phyloP scores from a whole-genome alignment of 92 coral and sea anemone species.

The Porites lobata region DNA sequence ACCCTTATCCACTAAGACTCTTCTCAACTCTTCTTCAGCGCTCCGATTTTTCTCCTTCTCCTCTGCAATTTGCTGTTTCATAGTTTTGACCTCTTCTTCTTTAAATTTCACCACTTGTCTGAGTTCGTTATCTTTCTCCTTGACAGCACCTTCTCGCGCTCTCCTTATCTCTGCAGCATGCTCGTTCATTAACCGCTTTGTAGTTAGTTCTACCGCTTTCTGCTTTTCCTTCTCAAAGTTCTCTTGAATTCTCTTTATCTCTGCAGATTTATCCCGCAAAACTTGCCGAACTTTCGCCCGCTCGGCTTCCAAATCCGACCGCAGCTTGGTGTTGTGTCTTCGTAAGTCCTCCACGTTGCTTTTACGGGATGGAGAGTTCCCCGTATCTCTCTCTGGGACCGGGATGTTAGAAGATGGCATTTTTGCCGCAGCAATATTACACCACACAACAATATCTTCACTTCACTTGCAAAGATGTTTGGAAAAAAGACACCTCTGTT shows the following conservation, averaged over 20 bases:
- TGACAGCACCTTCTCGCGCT: slow-evolving; percentile 73
- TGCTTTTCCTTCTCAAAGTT: slow-evolving; percentile 90
- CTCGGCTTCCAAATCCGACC: slow-evolving; percentile 93
- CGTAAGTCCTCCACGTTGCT: slow-evolving; percentile 82
- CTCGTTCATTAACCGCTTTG: slow-evolving; percentile 85
- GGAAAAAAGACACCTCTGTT: slow-evolving; percentile 3
- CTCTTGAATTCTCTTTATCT: slow-evolving; percentile 91
- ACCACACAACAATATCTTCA: slow-evolving; percentile 19
- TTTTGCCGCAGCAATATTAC: slow-evolving; percentile 25
- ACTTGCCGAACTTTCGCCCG: slow-evolving; percentile 89
- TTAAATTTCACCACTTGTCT: slow-evolving; percentile 91
- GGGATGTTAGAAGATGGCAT: slow-evolving; percentile 92
- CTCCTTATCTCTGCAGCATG: slow-evolving; percentile 87
- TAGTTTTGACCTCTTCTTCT: slow-evolving; percentile 94
- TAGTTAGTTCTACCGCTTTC: slow-evolving; percentile 85
- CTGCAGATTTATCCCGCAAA: slow-evolving; percentile 93
- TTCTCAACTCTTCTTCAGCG: slow-evolving; percentile 87
- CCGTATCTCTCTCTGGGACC: slow-evolving; percentile 81
- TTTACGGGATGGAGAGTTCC: slow-evolving; percentile 84
- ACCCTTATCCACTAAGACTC: slow-evolving; percentile 73
- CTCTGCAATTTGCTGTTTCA: slow-evolving; percentile 87
- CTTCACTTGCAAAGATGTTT: slow-evolving; percentile 25
- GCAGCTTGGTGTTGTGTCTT: slow-evolving; percentile 85
- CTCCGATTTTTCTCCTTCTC: slow-evolving; percentile 86
- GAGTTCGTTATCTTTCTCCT: slow-evolving; percentile 92